Percentiles rank a stretch among this genome's conserved stretches.
These are phyloP conservation scores for Brachypodius melanocephalos DNA, from an alignment of 2,113 vertebrate species.

Conservation along the genomic window DNA sequence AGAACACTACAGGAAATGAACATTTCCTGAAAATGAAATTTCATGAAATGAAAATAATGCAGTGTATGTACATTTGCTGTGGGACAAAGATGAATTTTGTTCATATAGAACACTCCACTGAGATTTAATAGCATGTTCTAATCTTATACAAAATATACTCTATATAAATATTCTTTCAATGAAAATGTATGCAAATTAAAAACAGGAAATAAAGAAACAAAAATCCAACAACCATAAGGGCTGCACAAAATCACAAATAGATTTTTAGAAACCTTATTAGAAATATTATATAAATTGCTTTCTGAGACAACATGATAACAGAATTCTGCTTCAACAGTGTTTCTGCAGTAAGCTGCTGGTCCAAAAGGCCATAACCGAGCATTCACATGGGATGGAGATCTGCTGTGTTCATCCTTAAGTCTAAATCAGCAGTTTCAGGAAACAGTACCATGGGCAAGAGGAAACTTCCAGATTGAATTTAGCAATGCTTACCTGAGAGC, in stretches of 20 bases:
- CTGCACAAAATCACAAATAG: background rate
- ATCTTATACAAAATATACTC: background rate
- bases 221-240: background rate
- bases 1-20: background rate
- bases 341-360: background rate
- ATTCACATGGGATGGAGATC: background rate
- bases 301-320: background rate
- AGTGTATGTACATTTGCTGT: background rate
- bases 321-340: background rate
- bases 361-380: background rate
- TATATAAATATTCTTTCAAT: background rate
- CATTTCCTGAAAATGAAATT: background rate
- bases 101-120: background rate
- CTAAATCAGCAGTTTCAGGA: background rate
- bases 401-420: background rate
- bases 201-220: background rate
- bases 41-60: background rate
- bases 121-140: background rate
- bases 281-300: background rate
- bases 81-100: background rate
- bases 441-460: background rate
- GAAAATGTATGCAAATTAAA: background rate
- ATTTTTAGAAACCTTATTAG: background rate
- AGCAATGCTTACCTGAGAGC: slow-evolving; percentile 78
- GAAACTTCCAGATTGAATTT: background rate